These are phyloP conservation scores for Thelaira solivaga DNA, from an alignment of 2,888 invertebrate genomes.

Conservation along the genomic window DNA sequence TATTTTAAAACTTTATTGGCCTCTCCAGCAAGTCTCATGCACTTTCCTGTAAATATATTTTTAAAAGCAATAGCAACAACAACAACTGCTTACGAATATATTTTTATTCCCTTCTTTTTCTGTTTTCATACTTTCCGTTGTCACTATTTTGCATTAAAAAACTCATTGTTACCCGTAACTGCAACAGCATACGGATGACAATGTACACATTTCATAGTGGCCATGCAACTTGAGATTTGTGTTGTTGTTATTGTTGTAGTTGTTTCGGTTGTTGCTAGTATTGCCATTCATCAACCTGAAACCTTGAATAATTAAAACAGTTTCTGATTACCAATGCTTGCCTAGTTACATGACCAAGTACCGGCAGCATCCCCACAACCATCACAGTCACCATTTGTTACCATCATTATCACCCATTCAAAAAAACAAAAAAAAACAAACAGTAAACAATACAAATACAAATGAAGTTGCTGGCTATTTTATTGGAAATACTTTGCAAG, in stretches of 20 bases:
- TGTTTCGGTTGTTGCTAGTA: slow-evolving; percentile 49
- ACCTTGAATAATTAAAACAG: slow-evolving; percentile 77
- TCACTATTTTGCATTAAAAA: slow-evolving; percentile 33
- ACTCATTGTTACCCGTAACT: slow-evolving; percentile 46
- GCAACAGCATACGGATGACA: slow-evolving; percentile 7
- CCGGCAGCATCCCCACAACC: neutral
- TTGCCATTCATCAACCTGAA: slow-evolving; percentile 75
- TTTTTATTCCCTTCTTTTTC: slow-evolving; percentile 38
- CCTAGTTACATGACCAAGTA: slow-evolving; percentile 46
- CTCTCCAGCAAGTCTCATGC: neutral
- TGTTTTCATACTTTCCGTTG: slow-evolving; percentile 18
- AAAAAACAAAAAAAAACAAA: neutral
- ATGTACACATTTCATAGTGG: slow-evolving; percentile 19
- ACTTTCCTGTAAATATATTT: neutral
- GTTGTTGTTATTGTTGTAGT: slow-evolving; percentile 27
- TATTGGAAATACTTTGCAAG: neutral
- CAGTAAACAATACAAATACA: neutral
- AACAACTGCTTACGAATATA: slow-evolving; percentile 25
- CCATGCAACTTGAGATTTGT: slow-evolving; percentile 30
- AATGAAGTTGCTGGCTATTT: neutral
- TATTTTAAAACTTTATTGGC: no score
- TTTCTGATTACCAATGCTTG: slow-evolving; percentile 77
- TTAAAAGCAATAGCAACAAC: neutral
- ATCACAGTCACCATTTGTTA: neutral
- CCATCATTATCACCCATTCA: slow-evolving; percentile 35